phyloP scores from a whole-genome alignment of 2,113 vertebrate species.

The Triplophysa rosa region DNA sequence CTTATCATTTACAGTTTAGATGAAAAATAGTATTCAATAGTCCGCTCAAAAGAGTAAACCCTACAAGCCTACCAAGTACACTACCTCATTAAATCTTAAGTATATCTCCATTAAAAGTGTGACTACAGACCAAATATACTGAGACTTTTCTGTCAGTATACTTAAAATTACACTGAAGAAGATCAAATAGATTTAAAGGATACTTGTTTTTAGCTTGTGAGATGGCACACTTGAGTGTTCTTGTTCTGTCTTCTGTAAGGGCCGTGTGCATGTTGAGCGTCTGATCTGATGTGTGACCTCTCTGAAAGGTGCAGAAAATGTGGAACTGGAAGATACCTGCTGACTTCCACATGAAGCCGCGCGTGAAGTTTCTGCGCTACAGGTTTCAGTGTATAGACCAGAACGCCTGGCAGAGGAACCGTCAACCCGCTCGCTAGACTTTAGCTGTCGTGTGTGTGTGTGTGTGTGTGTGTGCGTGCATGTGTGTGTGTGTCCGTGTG shows the following conservation, averaged over 20 bases:
- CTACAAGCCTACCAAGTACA: too few relatives aligned
- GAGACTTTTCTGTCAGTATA: too few relatives aligned
- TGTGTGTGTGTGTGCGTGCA: slow-evolving; percentile 29
- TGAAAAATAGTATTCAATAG: too few relatives aligned
- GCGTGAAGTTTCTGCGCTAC: slow-evolving; percentile 73
- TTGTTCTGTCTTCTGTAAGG: neutral
- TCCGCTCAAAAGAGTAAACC: too few relatives aligned
- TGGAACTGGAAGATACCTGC: slow-evolving; percentile 84
- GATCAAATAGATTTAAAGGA: too few relatives aligned
- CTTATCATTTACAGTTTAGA: too few relatives aligned
- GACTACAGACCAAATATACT: too few relatives aligned
- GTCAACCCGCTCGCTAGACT: slow-evolving; percentile 62
- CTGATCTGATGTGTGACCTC: slow-evolving; percentile 14
- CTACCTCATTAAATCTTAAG: too few relatives aligned
- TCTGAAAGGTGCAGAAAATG: slow-evolving; percentile 77
- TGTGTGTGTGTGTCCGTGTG: slow-evolving; percentile 29
- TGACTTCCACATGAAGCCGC: slow-evolving; percentile 77
- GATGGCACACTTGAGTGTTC: too few relatives aligned
- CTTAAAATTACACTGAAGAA: too few relatives aligned
- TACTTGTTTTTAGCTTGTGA: too few relatives aligned
- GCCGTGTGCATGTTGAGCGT: neutral
- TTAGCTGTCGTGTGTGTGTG: slow-evolving; percentile 45
- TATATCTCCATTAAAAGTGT: too few relatives aligned
- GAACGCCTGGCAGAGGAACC: slow-evolving; percentile 61
- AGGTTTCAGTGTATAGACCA: slow-evolving; percentile 73